phyloP scores from a whole-genome alignment of 2,797 vertebrate species.

The Phylloscopus collybita region DNA sequence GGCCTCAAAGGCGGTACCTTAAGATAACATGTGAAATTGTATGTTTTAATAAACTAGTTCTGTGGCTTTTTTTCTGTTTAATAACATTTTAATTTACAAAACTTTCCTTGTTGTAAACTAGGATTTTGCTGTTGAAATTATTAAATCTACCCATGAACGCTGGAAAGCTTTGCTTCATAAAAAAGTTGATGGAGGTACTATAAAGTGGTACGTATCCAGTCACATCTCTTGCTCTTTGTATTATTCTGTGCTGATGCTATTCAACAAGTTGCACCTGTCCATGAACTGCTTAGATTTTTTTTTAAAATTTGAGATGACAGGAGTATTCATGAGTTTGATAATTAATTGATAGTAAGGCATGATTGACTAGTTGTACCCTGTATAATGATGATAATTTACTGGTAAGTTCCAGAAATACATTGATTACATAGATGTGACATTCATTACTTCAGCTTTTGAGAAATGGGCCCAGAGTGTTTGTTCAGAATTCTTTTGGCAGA shows the following conservation, averaged over 20 bases:
- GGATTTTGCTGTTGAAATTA: constrained; percentile 91
- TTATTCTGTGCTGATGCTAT: neutral
- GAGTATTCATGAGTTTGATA: neutral
- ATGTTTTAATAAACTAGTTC: constrained; percentile 1
- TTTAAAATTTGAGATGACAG: neutral
- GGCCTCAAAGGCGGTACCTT: neutral
- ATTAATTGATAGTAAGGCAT: neutral
- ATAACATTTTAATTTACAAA: constrained; percentile 1
- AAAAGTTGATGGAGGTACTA: constrained; percentile 78
- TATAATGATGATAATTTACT: neutral
- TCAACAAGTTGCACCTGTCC: neutral
- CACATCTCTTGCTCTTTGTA: neutral
- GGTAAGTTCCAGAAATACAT: neutral
- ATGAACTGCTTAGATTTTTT: neutral
- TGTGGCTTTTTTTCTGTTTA: neutral
- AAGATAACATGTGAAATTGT: neutral
- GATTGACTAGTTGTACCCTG: neutral
- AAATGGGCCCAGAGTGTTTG: neutral
- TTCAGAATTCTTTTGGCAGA: neutral
- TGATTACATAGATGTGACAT: neutral
- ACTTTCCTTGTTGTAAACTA: constrained; percentile 65
- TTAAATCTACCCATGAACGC: constrained; percentile 87
- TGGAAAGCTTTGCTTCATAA: constrained; percentile 92
- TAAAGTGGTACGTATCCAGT: constrained; percentile 86
- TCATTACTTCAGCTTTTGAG: neutral